Conservation (phyloP, 2,888 invertebrate species). For the Maniola hyperantus region DNA sequence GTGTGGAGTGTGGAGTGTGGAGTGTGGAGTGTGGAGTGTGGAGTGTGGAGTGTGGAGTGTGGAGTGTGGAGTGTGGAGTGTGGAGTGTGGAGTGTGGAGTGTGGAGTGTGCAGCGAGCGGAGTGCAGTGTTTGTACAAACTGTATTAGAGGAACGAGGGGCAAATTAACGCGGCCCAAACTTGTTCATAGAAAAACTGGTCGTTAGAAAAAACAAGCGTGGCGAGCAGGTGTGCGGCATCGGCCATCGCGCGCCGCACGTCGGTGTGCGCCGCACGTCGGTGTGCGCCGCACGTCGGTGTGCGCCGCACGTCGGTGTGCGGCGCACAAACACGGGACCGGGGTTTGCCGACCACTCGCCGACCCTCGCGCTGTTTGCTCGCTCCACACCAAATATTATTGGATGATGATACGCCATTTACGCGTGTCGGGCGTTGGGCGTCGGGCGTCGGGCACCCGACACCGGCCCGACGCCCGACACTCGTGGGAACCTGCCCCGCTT, state of each 20-base stretch:
- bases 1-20: no score
- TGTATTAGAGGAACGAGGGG: conserved; percentile 59
- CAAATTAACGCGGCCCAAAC: conserved; percentile 63
- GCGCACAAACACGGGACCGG: conserved; percentile 48
- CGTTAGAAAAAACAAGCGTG: conserved; percentile 62
- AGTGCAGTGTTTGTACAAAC: conserved; percentile 53
- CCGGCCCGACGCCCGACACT: conserved; percentile 18
- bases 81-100: no score
- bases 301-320: no score
- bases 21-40: no score
- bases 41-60: no score
- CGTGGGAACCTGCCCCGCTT: conserved; percentile 30
- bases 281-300: no score
- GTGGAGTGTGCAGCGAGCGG: no score
- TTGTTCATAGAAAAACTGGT: conserved; percentile 58
- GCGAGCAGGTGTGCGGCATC: conserved; percentile 50
- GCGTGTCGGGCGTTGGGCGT: conserved; percentile 51
- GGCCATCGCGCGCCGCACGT: no score
- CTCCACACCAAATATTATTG: conserved; percentile 63
- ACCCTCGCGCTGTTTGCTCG: conserved; percentile 26
- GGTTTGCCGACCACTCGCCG: conserved; percentile 52
- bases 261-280: no score
- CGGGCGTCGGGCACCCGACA: conserved; percentile 44
- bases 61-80: no score
- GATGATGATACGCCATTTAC: conserved; percentile 68